Conservation (phyloP, 2,113 vertebrate species). For the Oenanthe oenanthe region DNA sequence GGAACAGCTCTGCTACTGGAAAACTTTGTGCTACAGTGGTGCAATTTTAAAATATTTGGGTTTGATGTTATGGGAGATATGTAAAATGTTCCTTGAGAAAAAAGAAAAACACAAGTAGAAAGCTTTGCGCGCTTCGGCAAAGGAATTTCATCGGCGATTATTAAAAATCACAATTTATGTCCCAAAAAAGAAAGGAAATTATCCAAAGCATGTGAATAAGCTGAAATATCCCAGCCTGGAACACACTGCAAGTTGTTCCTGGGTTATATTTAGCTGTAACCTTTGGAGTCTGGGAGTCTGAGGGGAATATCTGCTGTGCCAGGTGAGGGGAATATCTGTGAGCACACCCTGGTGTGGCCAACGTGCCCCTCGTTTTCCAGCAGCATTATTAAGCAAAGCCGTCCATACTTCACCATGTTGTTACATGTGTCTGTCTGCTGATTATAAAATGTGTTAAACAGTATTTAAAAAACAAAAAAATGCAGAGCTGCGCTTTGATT, state of each 20-base stretch:
- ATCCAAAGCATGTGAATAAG: slow-evolving; percentile 31
- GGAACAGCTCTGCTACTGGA: not conserved
- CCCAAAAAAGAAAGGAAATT: slow-evolving; percentile 38
- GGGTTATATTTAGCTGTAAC: slow-evolving; percentile 50
- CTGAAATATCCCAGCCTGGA: slow-evolving; percentile 55
- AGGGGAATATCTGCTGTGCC: not conserved
- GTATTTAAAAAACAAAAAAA: slow-evolving; percentile 84
- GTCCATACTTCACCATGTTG: slow-evolving; percentile 80
- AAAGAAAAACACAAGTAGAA: not conserved
- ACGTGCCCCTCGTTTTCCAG: slow-evolving; percentile 32
- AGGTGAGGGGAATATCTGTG: slow-evolving; percentile 33
- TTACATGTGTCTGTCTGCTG: slow-evolving; percentile 84
- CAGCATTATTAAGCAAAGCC: slow-evolving; percentile 79
- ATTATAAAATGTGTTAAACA: slow-evolving; percentile 86
- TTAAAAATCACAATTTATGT: slow-evolving; percentile 28
- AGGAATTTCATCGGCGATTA: not conserved
- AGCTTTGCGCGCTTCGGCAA: not conserved
- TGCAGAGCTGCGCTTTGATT: slow-evolving; percentile 82
- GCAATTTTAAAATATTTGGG: slow-evolving; percentile 24
- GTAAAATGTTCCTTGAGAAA: not conserved
- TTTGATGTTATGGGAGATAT: not conserved
- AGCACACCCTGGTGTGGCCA: not conserved
- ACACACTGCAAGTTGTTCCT: slow-evolving; percentile 37
- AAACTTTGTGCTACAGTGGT: slow-evolving; percentile 17
- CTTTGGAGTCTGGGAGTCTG: slow-evolving; percentile 41